These are phyloP conservation scores for Cheilosia vulpina DNA, from an alignment of 2,888 invertebrate genomes.

Conservation along the genomic window DNA sequence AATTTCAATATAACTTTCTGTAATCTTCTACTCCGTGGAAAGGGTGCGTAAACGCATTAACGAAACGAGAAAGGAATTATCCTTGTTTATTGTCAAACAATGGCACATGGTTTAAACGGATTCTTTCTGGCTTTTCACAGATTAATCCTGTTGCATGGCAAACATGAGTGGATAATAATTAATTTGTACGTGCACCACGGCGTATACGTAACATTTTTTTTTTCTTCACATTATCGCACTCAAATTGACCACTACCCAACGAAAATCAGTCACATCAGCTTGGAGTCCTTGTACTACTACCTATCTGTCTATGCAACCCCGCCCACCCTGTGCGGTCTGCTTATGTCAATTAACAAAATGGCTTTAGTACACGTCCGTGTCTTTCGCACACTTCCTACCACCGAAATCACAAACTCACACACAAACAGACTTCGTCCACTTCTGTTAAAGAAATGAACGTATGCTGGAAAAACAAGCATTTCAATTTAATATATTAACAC, in stretches of 20 bases:
- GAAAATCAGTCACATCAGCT: constrained; percentile 32
- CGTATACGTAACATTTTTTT: constrained; percentile 7
- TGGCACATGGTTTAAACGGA: constrained; percentile 1
- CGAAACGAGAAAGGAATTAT: constrained; percentile 39
- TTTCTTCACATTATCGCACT: background rate
- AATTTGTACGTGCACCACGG: background rate
- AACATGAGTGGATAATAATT: background rate
- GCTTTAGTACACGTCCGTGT: constrained; percentile 35
- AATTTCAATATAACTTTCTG: constrained; percentile 50
- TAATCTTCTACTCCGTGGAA: constrained; percentile 19
- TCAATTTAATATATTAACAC: constrained; percentile 68
- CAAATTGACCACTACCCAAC: background rate
- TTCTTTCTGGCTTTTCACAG: background rate
- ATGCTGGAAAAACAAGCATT: constrained; percentile 43
- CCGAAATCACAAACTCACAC: background rate
- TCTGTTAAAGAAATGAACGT: background rate
- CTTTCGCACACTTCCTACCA: background rate
- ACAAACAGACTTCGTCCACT: background rate
- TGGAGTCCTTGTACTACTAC: background rate
- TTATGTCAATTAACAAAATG: constrained; percentile 56
- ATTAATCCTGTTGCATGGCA: background rate
- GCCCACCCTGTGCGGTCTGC: background rate
- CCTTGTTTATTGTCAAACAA: constrained; percentile 20
- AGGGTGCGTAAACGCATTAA: constrained; percentile 46
- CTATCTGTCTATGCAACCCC: background rate